phyloP scores from a whole-genome alignment of 1,140 invertebrate species.

The Lucilia cuprina region DNA sequence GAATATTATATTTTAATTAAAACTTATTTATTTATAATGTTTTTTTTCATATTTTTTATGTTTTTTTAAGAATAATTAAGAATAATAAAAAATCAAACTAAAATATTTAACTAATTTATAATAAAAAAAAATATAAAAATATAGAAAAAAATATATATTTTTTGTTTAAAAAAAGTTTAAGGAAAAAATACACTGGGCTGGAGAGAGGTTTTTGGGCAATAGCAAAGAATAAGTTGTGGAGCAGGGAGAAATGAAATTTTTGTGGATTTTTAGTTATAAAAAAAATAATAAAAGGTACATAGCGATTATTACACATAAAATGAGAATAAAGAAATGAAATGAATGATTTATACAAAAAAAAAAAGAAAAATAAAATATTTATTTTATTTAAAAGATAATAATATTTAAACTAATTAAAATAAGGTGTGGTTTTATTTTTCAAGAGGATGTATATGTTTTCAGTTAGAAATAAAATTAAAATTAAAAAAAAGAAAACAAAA shows the following conservation, averaged over 20 bases:
- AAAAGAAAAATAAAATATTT: not conserved
- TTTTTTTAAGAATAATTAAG: conserved; percentile 12
- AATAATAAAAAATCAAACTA: conserved; percentile 35
- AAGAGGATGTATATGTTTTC: not conserved
- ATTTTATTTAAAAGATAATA: not conserved
- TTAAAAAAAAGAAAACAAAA: conserved; percentile 17
- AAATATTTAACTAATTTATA: conserved; percentile 35
- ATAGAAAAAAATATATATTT: conserved; percentile 10
- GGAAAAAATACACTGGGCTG: not conserved
- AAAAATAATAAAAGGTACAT: conserved; percentile 28
- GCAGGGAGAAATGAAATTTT: not conserved
- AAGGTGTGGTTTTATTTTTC: not conserved
- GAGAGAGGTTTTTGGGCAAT: not conserved
- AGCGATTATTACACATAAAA: conserved; percentile 32
- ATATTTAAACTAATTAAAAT: conserved; percentile 23
- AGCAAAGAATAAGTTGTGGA: too few species aligned
- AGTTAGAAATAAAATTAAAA: not conserved
- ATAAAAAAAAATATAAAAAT: conserved; percentile 25
- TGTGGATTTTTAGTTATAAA: not conserved
- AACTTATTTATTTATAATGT: not conserved
- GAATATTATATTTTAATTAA: conserved; percentile 1
- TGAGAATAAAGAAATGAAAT: not conserved
- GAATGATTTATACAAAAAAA: conserved; percentile 6
- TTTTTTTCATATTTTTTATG: not conserved
- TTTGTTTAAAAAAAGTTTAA: not conserved